A percentile compares a stretch with the other conserved stretches of the same genome.
These are phyloP conservation scores for Zygothrica quintamaculata DNA, from an alignment of 2,888 invertebrate genomes.

Conservation along the genomic window DNA sequence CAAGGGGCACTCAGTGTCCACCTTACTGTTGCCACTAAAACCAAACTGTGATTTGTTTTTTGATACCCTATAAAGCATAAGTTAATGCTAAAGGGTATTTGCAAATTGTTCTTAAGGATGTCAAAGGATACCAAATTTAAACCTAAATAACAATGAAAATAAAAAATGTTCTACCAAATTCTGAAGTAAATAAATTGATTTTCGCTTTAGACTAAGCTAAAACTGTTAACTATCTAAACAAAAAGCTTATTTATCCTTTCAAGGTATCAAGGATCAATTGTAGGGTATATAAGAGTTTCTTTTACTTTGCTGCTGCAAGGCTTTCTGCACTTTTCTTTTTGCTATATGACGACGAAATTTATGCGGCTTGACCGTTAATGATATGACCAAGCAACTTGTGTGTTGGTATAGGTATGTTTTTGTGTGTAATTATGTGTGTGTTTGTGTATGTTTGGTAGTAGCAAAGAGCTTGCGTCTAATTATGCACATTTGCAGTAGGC, in stretches of 20 bases:
- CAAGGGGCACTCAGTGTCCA: conserved; percentile 40
- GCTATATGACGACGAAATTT: conserved; percentile 49
- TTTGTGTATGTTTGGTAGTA: conserved; percentile 4
- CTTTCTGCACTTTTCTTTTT: conserved; percentile 24
- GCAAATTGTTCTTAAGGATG: neutral
- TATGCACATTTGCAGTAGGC: conserved; percentile 64
- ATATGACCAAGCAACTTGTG: conserved; percentile 54
- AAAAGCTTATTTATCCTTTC: too few species aligned
- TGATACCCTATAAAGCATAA: conserved; percentile 17
- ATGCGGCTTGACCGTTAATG: conserved; percentile 71
- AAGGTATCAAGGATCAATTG: too few species aligned
- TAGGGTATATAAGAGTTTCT: too few species aligned
- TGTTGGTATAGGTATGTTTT: neutral
- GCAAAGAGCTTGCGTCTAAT: conserved; percentile 52
- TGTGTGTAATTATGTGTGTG: conserved; percentile 2
- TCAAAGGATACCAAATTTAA: too few species aligned
- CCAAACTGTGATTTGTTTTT: conserved; percentile 66
- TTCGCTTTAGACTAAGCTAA: too few species aligned
- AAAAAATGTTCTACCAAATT: too few species aligned
- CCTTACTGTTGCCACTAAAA: conserved; percentile 36
- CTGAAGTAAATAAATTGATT: too few species aligned
- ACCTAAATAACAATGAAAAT: too few species aligned
- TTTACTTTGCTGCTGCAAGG: neutral
- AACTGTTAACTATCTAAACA: too few species aligned
- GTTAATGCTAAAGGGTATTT: conserved; percentile 1